Evolutionary conservation across 2,888 invertebrate species (phyloP).

Genomic region (Ceratothoa steindachneri): DNA sequence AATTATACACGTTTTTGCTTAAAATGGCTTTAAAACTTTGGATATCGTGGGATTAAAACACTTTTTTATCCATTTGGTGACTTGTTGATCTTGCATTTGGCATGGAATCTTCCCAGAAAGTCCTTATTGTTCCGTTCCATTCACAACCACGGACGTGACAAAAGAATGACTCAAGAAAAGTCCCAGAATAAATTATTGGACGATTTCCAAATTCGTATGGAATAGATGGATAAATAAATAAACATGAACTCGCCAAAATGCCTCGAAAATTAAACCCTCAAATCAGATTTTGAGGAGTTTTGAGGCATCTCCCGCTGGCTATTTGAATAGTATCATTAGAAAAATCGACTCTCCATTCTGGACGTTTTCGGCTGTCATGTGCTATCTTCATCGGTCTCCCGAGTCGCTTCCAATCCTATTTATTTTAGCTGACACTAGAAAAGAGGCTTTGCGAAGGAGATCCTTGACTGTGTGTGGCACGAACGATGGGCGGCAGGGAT

Average conservation of each 20-base stretch:
- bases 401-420: background rate
- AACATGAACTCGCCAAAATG: background rate
- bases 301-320: background rate
- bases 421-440: background rate
- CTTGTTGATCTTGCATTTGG: too few species aligned
- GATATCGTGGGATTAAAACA: too few species aligned
- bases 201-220: too few species aligned
- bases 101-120: too few species aligned
- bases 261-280: background rate
- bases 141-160: too few species aligned
- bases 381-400: background rate
- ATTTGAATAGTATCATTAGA: background rate
- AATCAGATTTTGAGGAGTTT: background rate
- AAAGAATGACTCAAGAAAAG: too few species aligned
- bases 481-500: background rate
- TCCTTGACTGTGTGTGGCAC: background rate
- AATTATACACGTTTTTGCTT: too few species aligned
- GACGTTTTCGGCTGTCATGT: background rate
- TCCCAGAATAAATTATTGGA: too few species aligned
- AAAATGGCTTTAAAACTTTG: too few species aligned
- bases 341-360: background rate
- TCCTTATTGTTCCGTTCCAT: too few species aligned
- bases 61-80: too few species aligned
- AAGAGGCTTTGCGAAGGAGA: background rate
- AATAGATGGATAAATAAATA: background rate